Conservation (phyloP, 1,140 invertebrate genomes). For the Platyura marginata region DNA sequence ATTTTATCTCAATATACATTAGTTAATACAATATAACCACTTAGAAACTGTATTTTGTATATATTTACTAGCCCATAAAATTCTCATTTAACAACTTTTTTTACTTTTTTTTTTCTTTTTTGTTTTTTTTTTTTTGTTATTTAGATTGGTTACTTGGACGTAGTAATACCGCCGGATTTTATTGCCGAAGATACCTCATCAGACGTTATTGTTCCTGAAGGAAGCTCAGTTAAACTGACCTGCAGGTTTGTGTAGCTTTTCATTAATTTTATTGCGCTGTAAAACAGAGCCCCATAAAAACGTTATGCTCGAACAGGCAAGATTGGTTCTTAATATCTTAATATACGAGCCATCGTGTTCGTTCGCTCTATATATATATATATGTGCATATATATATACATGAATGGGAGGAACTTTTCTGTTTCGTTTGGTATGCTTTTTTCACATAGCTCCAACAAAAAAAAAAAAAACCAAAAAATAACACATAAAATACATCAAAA, state of each 20-base stretch:
- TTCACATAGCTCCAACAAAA: no score
- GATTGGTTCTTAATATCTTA: no score
- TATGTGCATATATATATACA: no score
- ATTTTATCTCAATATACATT: neutral
- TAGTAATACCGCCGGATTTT: conserved; percentile 72
- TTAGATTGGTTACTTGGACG: conserved; percentile 60
- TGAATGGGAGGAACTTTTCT: no score
- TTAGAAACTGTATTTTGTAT: neutral
- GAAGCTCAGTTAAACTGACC: conserved; percentile 42
- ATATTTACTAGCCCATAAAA: neutral
- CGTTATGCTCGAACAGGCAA: no score
- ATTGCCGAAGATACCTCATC: conserved; percentile 61
- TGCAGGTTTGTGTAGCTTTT: conserved; percentile 23
- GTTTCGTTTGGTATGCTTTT: no score
- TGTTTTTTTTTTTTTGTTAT: conserved; percentile 11
- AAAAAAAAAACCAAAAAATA: no score
- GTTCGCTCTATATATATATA: no score
- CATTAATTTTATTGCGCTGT: neutral
- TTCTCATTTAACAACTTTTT: neutral
- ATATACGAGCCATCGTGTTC: no score
- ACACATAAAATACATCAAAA: no score
- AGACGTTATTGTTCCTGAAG: conserved; percentile 65
- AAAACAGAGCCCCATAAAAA: no score
- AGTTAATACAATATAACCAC: no score
- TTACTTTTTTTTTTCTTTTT: neutral